A percentile compares a stretch with the other conserved stretches of the same genome.
Evolutionary conservation across 2,888 invertebrate species (phyloP).

Genomic region (Ceriagrion tenellum): DNA sequence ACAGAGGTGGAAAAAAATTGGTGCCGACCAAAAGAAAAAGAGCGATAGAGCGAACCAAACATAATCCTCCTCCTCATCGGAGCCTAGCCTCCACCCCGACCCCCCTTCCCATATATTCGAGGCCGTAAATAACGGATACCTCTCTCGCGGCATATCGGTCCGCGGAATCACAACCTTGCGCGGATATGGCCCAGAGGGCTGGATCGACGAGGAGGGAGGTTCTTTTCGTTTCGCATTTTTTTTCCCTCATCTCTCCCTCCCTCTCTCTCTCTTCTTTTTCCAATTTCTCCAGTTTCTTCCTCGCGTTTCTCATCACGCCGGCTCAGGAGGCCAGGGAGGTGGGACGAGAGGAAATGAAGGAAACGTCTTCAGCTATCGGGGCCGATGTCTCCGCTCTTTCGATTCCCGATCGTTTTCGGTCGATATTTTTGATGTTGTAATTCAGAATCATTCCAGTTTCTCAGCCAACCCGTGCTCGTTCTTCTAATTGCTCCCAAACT

Average conservation of each 20-base stretch:
- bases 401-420: neutral
- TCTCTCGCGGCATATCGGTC: neutral
- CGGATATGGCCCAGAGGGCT: neutral
- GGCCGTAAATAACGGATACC: slow-evolving; percentile 21
- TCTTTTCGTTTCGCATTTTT: neutral
- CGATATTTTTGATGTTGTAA: no score
- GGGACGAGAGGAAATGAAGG: neutral
- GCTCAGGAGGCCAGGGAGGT: neutral
- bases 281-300: neutral
- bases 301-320: neutral
- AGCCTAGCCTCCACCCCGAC: neutral
- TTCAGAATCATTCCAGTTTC: no score
- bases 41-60: neutral
- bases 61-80: neutral
- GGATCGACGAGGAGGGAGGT: neutral
- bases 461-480: no score
- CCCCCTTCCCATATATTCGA: neutral
- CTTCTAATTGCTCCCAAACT: no score
- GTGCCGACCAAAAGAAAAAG: neutral
- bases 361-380: neutral
- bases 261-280: neutral
- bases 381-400: neutral
- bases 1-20: neutral
- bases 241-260: neutral
- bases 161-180: slow-evolving; percentile 26